phyloP scores from a whole-genome alignment of 1,140 invertebrate genomes.

The Penaeus chinensis region DNA sequence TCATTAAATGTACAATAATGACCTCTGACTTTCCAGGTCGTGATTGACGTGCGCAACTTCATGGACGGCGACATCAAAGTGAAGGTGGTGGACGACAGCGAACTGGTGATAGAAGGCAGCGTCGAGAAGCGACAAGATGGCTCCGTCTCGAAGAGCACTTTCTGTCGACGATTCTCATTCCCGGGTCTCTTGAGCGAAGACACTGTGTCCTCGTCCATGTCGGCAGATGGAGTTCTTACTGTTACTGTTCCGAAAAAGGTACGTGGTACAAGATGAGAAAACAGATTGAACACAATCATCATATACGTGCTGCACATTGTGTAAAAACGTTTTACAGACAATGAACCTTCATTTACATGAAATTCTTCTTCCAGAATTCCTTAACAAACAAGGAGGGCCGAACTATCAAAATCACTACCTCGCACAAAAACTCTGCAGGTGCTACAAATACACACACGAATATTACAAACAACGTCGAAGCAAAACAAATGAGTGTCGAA shows the following conservation, averaged over 20 bases:
- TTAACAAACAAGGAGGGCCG: not conserved
- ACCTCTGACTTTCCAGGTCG: constrained; percentile 31
- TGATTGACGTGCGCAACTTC: constrained; percentile 62
- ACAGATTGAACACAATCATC: too few species aligned
- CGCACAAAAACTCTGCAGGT: constrained; percentile 11
- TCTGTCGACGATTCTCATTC: constrained; percentile 56
- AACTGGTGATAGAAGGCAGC: constrained; percentile 58
- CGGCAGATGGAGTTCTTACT: constrained; percentile 58
- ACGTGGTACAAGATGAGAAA: not conserved
- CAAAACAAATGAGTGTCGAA: too few species aligned
- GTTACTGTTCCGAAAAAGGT: constrained; percentile 53
- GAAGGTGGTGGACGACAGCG: constrained; percentile 59
- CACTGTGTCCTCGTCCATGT: constrained; percentile 54
- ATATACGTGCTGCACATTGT: too few species aligned
- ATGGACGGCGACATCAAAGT: constrained; percentile 55
- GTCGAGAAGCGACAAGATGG: constrained; percentile 46
- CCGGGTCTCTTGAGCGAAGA: constrained; percentile 48
- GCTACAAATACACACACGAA: not conserved
- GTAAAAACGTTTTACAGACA: too few species aligned
- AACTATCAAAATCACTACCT: not conserved
- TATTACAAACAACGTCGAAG: not conserved
- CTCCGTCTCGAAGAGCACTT: constrained; percentile 48
- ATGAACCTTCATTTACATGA: too few species aligned
- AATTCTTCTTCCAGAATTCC: not conserved
- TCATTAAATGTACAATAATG: not conserved